Conservation (phyloP, 2,888 invertebrate genomes). For the Marasmarcha lunaedactyla region DNA sequence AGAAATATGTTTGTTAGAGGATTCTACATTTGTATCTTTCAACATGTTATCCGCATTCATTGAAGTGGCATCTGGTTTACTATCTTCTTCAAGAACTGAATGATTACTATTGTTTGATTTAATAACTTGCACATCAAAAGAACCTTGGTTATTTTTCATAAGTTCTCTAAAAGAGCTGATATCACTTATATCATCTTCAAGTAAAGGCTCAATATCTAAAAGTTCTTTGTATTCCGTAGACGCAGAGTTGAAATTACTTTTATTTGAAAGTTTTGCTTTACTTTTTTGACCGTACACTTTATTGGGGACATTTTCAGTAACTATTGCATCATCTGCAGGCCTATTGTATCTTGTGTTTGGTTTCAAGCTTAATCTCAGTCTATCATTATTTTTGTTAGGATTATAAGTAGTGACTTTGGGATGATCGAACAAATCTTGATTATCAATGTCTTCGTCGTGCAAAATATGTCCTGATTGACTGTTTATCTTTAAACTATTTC, state of each 20-base stretch:
- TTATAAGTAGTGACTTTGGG: conserved; percentile 61
- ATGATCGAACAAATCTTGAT: conserved; percentile 52
- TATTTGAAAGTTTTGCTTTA: neutral
- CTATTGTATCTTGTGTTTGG: conserved; percentile 33
- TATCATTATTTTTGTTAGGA: conserved; percentile 50
- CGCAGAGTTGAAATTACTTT: conserved; percentile 9
- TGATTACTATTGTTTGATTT: conserved; percentile 44
- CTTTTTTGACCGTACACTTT: neutral
- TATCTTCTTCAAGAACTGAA: conserved; percentile 34
- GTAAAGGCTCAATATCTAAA: conserved; percentile 66
- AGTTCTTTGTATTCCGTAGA: conserved; percentile 62
- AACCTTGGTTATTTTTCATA: conserved; percentile 54
- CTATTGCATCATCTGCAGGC: conserved; percentile 21
- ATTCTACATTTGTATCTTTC: neutral
- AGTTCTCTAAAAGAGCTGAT: conserved; percentile 56
- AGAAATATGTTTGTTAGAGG: conserved; percentile 12
- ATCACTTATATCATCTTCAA: conserved; percentile 70
- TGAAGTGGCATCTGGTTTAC: conserved; percentile 52
- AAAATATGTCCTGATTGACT: conserved; percentile 49
- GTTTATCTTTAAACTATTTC: conserved; percentile 59
- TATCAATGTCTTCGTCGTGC: conserved; percentile 51
- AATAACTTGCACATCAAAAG: conserved; percentile 67
- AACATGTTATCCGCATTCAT: conserved; percentile 44
- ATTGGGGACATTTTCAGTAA: conserved; percentile 23
- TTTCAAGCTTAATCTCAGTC: conserved; percentile 35